Evolutionary conservation across 1,140 invertebrate species (phyloP).

Genomic region (Latrodectus geometricus): DNA sequence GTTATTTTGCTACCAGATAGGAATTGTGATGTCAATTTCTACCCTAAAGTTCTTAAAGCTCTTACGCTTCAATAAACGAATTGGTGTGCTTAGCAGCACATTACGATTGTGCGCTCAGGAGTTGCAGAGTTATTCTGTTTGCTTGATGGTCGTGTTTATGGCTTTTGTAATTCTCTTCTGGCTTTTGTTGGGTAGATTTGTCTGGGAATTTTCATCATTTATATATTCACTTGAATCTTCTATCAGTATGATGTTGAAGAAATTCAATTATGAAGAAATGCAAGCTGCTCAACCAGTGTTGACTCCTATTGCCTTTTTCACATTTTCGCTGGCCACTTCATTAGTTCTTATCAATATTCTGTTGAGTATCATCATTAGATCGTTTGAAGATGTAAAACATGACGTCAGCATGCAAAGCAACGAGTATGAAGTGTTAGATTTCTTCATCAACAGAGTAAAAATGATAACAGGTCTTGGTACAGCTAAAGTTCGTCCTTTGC

Average conservation of each 20-base stretch:
- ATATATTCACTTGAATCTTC: constrained; percentile 70
- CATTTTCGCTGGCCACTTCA: constrained; percentile 71
- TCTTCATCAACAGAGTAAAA: constrained; percentile 65
- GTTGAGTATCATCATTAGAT: constrained; percentile 72
- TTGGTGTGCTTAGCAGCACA: constrained; percentile 69
- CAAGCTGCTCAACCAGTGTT: constrained; percentile 68
- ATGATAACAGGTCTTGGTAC: constrained; percentile 58
- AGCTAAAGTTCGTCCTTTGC: constrained; percentile 22
- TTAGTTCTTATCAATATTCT: constrained; percentile 74
- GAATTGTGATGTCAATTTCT: constrained; percentile 71
- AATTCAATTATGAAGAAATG: constrained; percentile 72
- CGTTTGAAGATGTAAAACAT: constrained; percentile 67
- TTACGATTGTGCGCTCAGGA: constrained; percentile 67
- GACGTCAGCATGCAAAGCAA: constrained; percentile 66
- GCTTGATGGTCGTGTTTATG: constrained; percentile 67
- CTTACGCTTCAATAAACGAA: constrained; percentile 72
- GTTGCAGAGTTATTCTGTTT: constrained; percentile 66
- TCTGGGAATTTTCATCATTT: constrained; percentile 70
- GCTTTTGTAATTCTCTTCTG: constrained; percentile 71
- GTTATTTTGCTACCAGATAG: constrained; percentile 70
- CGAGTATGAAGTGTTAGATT: constrained; percentile 68
- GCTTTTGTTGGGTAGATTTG: constrained; percentile 68
- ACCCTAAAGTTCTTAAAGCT: constrained; percentile 72
- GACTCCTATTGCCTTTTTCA: constrained; percentile 71
- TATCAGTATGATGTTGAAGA: constrained; percentile 73